Evolutionary conservation across 92 coral and sea anemone species (phyloP).

Genomic region (Anthopleura xanthogrammica): DNA sequence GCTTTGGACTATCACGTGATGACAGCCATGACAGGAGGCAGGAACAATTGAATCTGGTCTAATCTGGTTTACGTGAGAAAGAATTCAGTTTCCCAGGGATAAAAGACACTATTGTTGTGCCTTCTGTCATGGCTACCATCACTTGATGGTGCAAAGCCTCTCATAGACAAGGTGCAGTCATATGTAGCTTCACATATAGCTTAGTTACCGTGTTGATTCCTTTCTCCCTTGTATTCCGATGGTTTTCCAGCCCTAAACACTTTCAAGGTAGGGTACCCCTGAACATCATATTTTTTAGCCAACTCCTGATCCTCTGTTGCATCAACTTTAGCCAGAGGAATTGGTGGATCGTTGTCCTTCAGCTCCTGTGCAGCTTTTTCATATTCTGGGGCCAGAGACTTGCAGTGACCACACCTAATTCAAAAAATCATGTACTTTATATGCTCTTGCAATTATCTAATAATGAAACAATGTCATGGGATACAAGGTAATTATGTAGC

Average conservation of each 20-base stretch:
- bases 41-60: too few relatives aligned
- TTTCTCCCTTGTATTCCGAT: conserved; percentile 83
- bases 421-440: too few relatives aligned
- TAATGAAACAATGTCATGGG: not conserved
- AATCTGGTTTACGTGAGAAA: too few relatives aligned
- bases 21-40: too few relatives aligned
- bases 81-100: too few relatives aligned
- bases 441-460: too few relatives aligned
- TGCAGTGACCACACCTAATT: conserved; percentile 97
- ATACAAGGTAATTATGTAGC: too few relatives aligned
- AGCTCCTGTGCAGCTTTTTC: conserved; percentile 94
- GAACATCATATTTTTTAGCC: conserved; percentile 70
- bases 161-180: too few relatives aligned
- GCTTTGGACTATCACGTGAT: too few relatives aligned
- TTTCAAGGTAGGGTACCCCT: conserved; percentile 90
- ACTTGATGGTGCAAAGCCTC: too few relatives aligned
- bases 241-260: conserved; percentile 94
- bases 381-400: conserved; percentile 91
- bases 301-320: conserved; percentile 75
- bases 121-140: too few relatives aligned
- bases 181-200: not conserved
- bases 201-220: conserved; percentile 78
- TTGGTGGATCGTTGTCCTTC: conserved; percentile 89
- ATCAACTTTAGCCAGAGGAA: conserved; percentile 89
- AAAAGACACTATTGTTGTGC: too few relatives aligned